phyloP scores from a whole-genome alignment of 2,797 vertebrate species.

The Brachyrhaphis roseni region DNA sequence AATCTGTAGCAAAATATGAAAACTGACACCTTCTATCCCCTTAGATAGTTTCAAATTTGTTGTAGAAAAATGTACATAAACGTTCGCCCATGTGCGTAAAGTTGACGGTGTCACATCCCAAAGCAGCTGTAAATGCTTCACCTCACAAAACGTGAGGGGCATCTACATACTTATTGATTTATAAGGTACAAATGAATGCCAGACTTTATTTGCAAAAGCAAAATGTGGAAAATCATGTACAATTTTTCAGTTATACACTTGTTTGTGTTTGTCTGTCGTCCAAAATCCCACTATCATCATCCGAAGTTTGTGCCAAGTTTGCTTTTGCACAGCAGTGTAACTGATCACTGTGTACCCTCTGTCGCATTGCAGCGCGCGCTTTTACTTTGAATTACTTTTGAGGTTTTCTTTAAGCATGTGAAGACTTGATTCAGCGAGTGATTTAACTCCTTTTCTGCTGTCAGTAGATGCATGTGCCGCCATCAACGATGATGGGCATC shows the following conservation, averaged over 20 bases:
- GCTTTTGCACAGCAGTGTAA: conserved; percentile 8
- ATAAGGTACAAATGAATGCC: neutral
- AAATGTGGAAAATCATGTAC: neutral
- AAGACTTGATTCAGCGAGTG: neutral
- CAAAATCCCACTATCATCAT: neutral
- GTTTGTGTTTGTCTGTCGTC: neutral
- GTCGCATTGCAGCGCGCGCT: conserved; percentile 14
- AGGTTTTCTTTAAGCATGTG: neutral
- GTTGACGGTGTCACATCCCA: neutral
- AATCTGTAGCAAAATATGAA: neutral
- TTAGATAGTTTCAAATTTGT: neutral
- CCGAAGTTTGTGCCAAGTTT: neutral
- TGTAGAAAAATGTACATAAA: neutral
- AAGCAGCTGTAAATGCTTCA: neutral
- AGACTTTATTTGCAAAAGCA: neutral
- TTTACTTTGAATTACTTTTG: neutral
- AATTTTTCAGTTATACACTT: neutral
- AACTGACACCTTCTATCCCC: neutral
- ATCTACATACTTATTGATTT: too few relatives aligned
- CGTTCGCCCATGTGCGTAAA: neutral
- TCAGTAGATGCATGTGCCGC: neutral
- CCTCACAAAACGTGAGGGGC: too few relatives aligned
- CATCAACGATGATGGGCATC: neutral
- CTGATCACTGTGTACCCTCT: conserved; percentile 6
- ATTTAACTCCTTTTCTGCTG: conserved; percentile 3